phyloP scores from a whole-genome alignment of 2,888 invertebrate species.

The Drosophila paramelanica region DNA sequence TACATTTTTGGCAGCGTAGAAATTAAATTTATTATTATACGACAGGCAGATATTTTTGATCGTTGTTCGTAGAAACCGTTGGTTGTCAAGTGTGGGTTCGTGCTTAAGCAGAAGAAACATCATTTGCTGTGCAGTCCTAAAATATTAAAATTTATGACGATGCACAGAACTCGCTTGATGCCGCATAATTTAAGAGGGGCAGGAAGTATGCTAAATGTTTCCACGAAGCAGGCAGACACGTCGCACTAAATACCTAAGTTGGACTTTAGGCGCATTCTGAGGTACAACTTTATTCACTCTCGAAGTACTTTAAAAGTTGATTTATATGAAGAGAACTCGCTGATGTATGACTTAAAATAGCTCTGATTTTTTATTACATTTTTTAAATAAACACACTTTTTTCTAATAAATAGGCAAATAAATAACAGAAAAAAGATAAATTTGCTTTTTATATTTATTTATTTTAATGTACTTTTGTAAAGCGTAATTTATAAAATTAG shows the following conservation, averaged over 20 bases:
- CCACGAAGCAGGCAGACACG: slow-evolving; percentile 14
- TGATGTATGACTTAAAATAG: background rate
- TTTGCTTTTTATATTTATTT: slow-evolving; percentile 11
- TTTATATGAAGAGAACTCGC: background rate
- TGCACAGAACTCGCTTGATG: slow-evolving; percentile 19
- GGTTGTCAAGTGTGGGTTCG: slow-evolving; percentile 48
- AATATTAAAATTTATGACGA: slow-evolving; percentile 24
- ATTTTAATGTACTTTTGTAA: slow-evolving; percentile 15
- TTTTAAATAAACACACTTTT: slow-evolving; percentile 14
- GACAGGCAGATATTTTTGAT: slow-evolving; percentile 46
- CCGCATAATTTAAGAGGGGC: background rate
- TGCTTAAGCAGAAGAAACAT: slow-evolving; percentile 41
- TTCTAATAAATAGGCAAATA: slow-evolving; percentile 22
- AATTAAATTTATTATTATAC: slow-evolving; percentile 56
- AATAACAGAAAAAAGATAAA: slow-evolving; percentile 10
- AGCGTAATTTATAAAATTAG: slow-evolving; percentile 12
- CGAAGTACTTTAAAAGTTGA: background rate
- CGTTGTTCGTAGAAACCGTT: slow-evolving; percentile 45
- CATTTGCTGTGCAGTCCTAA: slow-evolving; percentile 9
- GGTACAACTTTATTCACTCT: background rate
- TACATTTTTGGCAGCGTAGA: slow-evolving; percentile 51
- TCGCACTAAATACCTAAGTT: background rate
- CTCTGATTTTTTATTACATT: slow-evolving; percentile 5
- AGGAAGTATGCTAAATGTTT: slow-evolving; percentile 16
- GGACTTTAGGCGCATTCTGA: background rate